Conservation (phyloP, 2,888 invertebrate genomes). For the Apotomis turbidana region DNA sequence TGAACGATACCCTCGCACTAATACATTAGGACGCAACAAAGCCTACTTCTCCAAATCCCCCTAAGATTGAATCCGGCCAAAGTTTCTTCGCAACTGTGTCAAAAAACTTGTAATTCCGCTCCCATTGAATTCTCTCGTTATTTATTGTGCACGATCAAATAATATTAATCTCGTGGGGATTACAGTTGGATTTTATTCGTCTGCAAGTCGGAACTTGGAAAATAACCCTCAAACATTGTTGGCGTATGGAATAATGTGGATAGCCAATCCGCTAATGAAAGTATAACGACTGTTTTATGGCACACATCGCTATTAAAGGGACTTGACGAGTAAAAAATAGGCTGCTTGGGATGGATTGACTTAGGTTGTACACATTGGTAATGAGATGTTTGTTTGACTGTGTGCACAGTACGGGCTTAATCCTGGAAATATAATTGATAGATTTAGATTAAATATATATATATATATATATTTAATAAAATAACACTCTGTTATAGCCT, state of each 20-base stretch:
- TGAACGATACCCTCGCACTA: slow-evolving; percentile 15
- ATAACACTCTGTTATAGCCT: no score
- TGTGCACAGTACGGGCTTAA: no score
- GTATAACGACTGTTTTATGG: slow-evolving; percentile 53
- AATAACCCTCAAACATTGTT: slow-evolving; percentile 70
- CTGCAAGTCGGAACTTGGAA: slow-evolving; percentile 71
- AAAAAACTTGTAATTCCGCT: slow-evolving; percentile 79
- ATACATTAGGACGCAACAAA: slow-evolving; percentile 56
- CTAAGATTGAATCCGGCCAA: slow-evolving; percentile 76
- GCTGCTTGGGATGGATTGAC: background rate
- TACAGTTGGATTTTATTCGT: slow-evolving; percentile 79
- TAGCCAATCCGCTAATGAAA: slow-evolving; percentile 56
- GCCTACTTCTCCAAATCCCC: slow-evolving; percentile 69
- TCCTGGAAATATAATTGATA: no score
- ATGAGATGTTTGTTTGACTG: slow-evolving; percentile 7
- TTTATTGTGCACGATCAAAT: slow-evolving; percentile 83
- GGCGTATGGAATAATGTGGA: slow-evolving; percentile 64
- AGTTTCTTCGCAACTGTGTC: slow-evolving; percentile 75
- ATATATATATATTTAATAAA: no score
- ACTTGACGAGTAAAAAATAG: slow-evolving; percentile 31
- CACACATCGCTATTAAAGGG: slow-evolving; percentile 31
- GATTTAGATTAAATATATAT: no score
- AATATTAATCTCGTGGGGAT: slow-evolving; percentile 83
- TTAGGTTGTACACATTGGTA: background rate
- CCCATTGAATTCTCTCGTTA: slow-evolving; percentile 80